Base-by-base conservation (phyloP, 2,113 vertebrate species). In the Apistogramma diplotaenia region DNA sequence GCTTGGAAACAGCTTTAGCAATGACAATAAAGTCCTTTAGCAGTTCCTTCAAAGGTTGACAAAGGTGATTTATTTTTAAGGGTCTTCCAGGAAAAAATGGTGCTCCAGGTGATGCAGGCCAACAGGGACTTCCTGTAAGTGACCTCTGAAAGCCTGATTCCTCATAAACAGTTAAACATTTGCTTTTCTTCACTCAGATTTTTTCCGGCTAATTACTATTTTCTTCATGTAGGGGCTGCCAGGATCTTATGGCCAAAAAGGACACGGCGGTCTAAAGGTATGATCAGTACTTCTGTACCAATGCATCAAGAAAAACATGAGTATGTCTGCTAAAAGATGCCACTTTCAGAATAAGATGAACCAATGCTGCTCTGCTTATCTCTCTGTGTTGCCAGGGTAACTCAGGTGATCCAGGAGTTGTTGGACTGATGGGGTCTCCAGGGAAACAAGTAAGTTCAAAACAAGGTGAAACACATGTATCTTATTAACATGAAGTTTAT, bases 91-190 rank as follows among this genome's bases (percentile, higher is more conserved):
- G 97, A 56, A 99, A 98, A 91, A 95, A 92, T 9, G 97, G 98
- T 16, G 95, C 95, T 94, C 97, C 97, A 31, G 98, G 98, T 76
- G 97, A 99, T 57, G 83, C 89, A 40, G 98, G 98, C 35, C 87
- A 92, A 57, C 97, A 96, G 75, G 98, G 98, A 73, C 87, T 99
- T 81, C 97, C 97, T 83, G 98, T 99, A 93, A 93, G 97, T 97
- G 67, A 90, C 37, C 13, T 72, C 46, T 77, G 58, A 78, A 37
- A 21, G 6, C 43, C 35, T 6, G 31, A 46, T 25, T 46, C 3
- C 3, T 27, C 1, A 33, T 37, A 6, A 51, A 5, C 25, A 5
- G 18, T 1, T 55, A 53, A 6, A 35, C 1, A 23, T 18, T 29
- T 55, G 2, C 2, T 11, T 29, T 57, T 72, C 31, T 54, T 62